A percentile compares a stretch with the other conserved stretches of the same genome.
Conservation (phyloP, 2,113 vertebrate genomes). For the Saccopteryx bilineata region DNA sequence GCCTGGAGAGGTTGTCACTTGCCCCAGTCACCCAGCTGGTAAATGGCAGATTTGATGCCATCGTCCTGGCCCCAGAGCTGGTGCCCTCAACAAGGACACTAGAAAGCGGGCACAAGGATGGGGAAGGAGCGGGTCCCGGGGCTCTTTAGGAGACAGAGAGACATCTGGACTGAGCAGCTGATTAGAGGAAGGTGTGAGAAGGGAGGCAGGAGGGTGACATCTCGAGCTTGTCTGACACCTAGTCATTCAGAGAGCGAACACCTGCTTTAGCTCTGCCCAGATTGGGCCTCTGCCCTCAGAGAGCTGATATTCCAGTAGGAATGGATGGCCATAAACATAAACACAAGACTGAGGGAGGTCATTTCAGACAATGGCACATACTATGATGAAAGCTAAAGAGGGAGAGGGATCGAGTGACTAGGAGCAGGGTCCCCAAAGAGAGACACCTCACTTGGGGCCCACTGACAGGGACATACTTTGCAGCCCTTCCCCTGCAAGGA, state of each 20-base stretch:
- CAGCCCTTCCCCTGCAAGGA: not conserved
- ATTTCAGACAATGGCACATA: not conserved
- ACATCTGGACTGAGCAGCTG: not conserved
- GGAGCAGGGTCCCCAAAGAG: not conserved
- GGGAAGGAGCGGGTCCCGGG: not conserved
- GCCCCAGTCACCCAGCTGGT: not conserved
- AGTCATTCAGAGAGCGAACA: not conserved
- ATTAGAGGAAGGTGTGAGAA: not conserved
- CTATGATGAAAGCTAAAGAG: not conserved
- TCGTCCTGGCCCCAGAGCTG: not conserved
- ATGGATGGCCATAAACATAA: not conserved
- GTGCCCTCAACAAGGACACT: not conserved
- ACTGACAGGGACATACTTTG: not conserved
- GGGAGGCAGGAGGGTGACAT: not conserved
- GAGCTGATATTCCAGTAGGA: not conserved
- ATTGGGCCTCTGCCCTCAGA: not conserved
- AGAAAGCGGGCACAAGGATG: not conserved
- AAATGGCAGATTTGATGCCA: not conserved
- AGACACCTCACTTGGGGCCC: rapidly evolving
- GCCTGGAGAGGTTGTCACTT: not conserved
- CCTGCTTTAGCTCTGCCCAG: not conserved
- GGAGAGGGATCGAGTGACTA: not conserved
- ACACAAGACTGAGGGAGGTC: too few species aligned
- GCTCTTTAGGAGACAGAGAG: not conserved
- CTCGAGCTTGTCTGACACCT: not conserved